Evolutionary conservation across 1,140 invertebrate genomes (phyloP).

Genomic region (Proctacanthus coquilletti): DNA sequence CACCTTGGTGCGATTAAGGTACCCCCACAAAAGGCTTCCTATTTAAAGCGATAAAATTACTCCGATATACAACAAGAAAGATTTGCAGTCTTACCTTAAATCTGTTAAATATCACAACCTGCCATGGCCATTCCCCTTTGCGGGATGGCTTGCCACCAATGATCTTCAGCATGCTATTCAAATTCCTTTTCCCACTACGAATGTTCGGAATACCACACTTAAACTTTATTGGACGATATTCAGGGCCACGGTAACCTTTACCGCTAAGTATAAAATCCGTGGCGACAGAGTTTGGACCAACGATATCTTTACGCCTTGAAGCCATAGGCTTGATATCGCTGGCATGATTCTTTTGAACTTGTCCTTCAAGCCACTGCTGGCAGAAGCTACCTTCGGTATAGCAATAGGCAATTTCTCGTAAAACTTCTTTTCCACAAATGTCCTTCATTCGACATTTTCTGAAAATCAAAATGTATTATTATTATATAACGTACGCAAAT

Average conservation of each 20-base stretch:
- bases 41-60: no score
- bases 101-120: slow-evolving; percentile 75
- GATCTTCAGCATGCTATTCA: slow-evolving; percentile 51
- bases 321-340: slow-evolving; percentile 15
- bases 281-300: slow-evolving; percentile 16
- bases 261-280: slow-evolving; percentile 21
- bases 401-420: slow-evolving; percentile 70
- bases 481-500: no score
- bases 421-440: slow-evolving; percentile 55
- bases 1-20: slow-evolving; percentile 71
- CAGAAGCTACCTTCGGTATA: slow-evolving; percentile 65
- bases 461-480: no score
- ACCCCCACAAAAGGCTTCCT: slow-evolving; percentile 83
- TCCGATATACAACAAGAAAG: no score
- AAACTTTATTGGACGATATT: slow-evolving; percentile 22
- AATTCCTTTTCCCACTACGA: slow-evolving; percentile 20
- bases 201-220: slow-evolving; percentile 21
- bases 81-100: slow-evolving; percentile 39
- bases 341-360: slow-evolving; percentile 16
- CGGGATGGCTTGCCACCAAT: slow-evolving; percentile 66
- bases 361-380: slow-evolving; percentile 50
- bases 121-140: slow-evolving; percentile 82
- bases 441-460: slow-evolving; percentile 59
- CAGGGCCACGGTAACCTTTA: slow-evolving; percentile 21
- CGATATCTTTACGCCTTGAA: slow-evolving; percentile 12